Conservation (phyloP, 2,797 vertebrate genomes). For the Lagorchestes hirsutus region DNA sequence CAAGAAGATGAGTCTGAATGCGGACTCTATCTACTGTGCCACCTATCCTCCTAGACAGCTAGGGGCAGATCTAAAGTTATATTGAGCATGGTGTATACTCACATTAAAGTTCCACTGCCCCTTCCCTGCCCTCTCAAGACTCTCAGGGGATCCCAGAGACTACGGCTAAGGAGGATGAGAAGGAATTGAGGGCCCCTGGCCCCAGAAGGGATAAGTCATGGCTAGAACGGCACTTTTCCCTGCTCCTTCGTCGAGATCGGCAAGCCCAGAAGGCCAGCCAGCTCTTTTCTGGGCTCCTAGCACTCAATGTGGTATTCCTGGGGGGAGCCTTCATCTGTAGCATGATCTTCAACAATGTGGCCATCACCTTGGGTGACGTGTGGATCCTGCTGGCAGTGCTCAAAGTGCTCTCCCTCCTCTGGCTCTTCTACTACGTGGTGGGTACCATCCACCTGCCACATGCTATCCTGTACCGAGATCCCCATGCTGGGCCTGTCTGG, state of each 20-base stretch:
- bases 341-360: slow-evolving; percentile 86
- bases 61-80: neutral
- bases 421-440: slow-evolving; percentile 90
- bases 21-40: neutral
- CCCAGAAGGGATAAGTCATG: slow-evolving; percentile 79
- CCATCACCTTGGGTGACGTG: slow-evolving; percentile 85
- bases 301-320: slow-evolving; percentile 92
- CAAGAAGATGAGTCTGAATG: neutral
- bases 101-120: neutral
- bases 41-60: slow-evolving; percentile 42
- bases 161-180: neutral
- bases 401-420: slow-evolving; percentile 87
- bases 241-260: slow-evolving; percentile 77
- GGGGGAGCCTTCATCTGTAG: slow-evolving; percentile 91
- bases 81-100: neutral
- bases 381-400: slow-evolving; percentile 89
- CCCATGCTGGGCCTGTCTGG: slow-evolving; percentile 89
- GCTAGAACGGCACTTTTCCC: slow-evolving; percentile 82
- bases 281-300: slow-evolving; percentile 93
- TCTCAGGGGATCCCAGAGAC: neutral
- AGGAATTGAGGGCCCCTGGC: neutral
- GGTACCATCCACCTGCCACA: slow-evolving; percentile 85
- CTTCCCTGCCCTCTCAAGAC: slow-evolving; percentile 23
- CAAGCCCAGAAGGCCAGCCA: slow-evolving; percentile 88
- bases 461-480: slow-evolving; percentile 86